These are phyloP conservation scores for Toxostoma redivivum DNA, from an alignment of 2,113 vertebrate species.

Conservation along the genomic window DNA sequence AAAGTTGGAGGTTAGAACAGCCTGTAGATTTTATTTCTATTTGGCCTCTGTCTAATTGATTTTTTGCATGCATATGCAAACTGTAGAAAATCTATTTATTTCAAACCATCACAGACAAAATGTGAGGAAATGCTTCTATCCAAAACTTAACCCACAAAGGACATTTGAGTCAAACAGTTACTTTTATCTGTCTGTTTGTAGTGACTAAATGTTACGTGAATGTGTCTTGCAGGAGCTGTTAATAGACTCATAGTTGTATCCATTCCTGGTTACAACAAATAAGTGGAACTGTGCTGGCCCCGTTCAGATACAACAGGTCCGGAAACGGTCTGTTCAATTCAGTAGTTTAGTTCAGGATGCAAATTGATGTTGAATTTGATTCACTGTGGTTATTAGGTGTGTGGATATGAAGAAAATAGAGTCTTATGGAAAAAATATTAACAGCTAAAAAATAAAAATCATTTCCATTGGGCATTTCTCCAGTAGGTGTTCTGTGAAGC, in stretches of 20 bases:
- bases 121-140: constrained; percentile 1
- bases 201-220: background rate
- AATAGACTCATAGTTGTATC: background rate
- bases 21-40: background rate
- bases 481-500: background rate
- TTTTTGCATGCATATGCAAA: background rate
- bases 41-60: constrained; percentile 1
- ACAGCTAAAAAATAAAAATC: constrained; percentile 6
- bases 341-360: background rate
- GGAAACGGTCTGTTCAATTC: background rate
- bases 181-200: background rate
- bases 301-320: background rate
- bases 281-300: background rate
- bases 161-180: background rate
- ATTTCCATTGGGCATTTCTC: constrained; percentile 2
- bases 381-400: background rate
- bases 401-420: constrained; percentile 4
- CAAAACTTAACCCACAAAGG: background rate
- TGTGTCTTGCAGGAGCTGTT: background rate
- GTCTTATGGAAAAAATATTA: constrained; percentile 7
- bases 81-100: constrained; percentile 19
- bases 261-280: background rate
- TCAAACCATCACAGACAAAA: background rate
- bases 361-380: constrained; percentile 18
- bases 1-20: background rate